Evolutionary conservation across 2,888 invertebrate genomes (phyloP).

Genomic region (Aspidiotus destructor): DNA sequence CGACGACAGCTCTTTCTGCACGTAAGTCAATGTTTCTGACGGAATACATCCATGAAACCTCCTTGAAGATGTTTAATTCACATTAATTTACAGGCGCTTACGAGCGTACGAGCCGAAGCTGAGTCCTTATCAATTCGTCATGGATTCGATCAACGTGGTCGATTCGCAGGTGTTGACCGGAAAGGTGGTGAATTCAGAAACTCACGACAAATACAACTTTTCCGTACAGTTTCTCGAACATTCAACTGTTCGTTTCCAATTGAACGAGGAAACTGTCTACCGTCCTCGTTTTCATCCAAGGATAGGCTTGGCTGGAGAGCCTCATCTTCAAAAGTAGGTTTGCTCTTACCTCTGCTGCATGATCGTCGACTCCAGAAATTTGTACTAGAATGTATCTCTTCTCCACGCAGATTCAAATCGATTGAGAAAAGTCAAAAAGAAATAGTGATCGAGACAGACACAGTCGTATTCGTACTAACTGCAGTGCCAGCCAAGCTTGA

Average conservation of each 20-base stretch:
- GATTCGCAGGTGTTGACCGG: slow-evolving; percentile 55
- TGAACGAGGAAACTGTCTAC: too few relatives aligned
- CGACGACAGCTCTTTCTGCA: too few relatives aligned
- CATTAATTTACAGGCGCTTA: slow-evolving; percentile 66
- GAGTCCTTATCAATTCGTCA: slow-evolving; percentile 60
- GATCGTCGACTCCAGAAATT: too few relatives aligned
- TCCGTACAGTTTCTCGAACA: slow-evolving; percentile 59
- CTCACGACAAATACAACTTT: slow-evolving; percentile 47
- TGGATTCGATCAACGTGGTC: slow-evolving; percentile 56
- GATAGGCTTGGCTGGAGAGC: too few relatives aligned
- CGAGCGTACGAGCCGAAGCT: slow-evolving; percentile 60
- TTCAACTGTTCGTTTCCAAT: slow-evolving; percentile 55
- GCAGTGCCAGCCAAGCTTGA: slow-evolving; percentile 76
- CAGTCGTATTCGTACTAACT: slow-evolving; percentile 56
- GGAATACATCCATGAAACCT: too few relatives aligned
- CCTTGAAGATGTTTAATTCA: too few relatives aligned
- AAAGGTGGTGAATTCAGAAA: slow-evolving; percentile 60
- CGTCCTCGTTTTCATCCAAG: too few relatives aligned
- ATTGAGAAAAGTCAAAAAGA: slow-evolving; percentile 49
- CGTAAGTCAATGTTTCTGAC: too few relatives aligned
- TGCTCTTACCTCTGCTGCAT: too few relatives aligned
- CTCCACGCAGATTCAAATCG: slow-evolving; percentile 46
- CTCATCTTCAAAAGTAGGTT: too few relatives aligned
- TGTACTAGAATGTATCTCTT: slow-evolving; percentile 57
- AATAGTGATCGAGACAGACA: slow-evolving; percentile 49